A percentile compares a stretch with the other conserved stretches of the same genome.
Evolutionary conservation across 1,140 invertebrate genomes (phyloP).

Genomic region (Cardiocondyla obscurior): DNA sequence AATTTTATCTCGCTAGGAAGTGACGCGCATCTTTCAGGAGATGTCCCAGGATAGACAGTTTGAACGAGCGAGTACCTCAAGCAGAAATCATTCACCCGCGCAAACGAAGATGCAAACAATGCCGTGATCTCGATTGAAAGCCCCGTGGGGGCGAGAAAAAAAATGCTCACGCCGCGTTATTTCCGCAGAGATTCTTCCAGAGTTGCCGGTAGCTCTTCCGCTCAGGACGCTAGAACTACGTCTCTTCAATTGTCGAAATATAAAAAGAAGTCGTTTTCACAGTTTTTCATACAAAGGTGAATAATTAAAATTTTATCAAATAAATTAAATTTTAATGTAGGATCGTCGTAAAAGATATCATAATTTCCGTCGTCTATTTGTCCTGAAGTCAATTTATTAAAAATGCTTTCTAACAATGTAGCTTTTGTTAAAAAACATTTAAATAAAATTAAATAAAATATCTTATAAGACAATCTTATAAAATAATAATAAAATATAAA

Average conservation of each 20-base stretch:
- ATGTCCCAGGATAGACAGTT: no score
- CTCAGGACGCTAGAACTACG: neutral
- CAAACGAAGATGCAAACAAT: neutral
- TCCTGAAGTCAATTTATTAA: neutral
- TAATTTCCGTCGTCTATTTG: neutral
- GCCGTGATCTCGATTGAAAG: constrained; percentile 9
- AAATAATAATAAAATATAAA: neutral
- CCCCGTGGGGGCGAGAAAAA: neutral
- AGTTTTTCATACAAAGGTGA: neutral
- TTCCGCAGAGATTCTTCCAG: neutral
- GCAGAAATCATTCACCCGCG: constrained; percentile 2
- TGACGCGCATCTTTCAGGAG: neutral
- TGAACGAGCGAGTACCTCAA: constrained; percentile 3
- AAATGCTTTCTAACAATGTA: neutral
- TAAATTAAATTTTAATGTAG: neutral
- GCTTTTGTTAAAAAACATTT: neutral
- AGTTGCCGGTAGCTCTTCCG: neutral
- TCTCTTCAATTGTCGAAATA: neutral
- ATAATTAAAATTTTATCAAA: neutral
- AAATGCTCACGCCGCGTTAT: neutral
- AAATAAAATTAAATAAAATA: neutral
- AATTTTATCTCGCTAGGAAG: neutral
- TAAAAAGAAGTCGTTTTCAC: neutral
- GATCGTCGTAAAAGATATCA: no score
- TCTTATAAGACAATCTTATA: neutral